A percentile compares a stretch with the other conserved stretches of the same genome.
Conservation (phyloP, 1,140 invertebrate species). For the Cheumatopsyche charites region DNA sequence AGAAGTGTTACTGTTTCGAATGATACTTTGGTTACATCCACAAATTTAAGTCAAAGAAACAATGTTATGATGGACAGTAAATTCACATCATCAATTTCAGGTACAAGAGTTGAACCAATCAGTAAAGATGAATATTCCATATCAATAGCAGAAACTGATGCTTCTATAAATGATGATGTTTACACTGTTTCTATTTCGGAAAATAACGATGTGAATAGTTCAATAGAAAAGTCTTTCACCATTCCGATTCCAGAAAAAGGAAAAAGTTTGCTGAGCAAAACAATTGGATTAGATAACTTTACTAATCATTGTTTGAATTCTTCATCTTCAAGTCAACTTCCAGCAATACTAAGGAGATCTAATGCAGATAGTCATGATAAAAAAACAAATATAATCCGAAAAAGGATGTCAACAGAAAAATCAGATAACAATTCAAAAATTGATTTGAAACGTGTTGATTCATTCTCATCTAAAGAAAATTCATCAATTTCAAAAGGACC, state of each 20-base stretch:
- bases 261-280: conserved; percentile 58
- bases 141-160: conserved; percentile 61
- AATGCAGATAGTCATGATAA: conserved; percentile 60
- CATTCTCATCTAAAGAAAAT: conserved; percentile 8
- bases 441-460: background rate
- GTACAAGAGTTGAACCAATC: conserved; percentile 59
- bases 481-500: conserved; percentile 49
- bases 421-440: background rate
- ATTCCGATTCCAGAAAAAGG: conserved; percentile 60
- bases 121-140: conserved; percentile 60
- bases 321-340: conserved; percentile 52
- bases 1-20: conserved; percentile 46
- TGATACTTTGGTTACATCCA: background rate
- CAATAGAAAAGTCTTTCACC: conserved; percentile 56
- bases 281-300: conserved; percentile 17
- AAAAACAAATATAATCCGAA: conserved; percentile 54
- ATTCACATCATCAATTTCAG: conserved; percentile 56
- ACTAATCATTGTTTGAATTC: conserved; percentile 22
- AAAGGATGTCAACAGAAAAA: conserved; percentile 55
- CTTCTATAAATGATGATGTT: conserved; percentile 59
- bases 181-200: conserved; percentile 60
- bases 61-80: conserved; percentile 52
- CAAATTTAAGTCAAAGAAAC: background rate
- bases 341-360: conserved; percentile 58
- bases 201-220: conserved; percentile 53